Conservation (phyloP, 2,888 invertebrate species). For the Zelleria hepariella region DNA sequence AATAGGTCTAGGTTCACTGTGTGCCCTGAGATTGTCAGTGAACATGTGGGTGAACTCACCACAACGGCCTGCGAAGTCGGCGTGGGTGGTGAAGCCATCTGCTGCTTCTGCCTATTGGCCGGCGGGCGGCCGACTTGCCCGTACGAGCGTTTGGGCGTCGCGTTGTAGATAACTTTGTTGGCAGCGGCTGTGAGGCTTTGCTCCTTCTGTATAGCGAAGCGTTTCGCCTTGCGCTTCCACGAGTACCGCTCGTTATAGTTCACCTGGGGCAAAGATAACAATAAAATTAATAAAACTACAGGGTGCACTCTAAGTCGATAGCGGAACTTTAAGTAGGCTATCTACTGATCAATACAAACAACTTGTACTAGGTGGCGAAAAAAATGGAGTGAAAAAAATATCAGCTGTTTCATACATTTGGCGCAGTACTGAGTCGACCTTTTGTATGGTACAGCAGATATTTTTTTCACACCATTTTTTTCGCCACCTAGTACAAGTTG, state of each 20-base stretch:
- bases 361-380: too few species aligned
- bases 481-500: too few species aligned
- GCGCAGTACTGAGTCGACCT: too few species aligned
- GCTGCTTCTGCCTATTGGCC: background rate
- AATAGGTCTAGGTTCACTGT: background rate
- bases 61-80: background rate
- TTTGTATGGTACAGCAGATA: too few species aligned
- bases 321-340: too few species aligned
- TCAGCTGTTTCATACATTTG: too few species aligned
- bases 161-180: slow-evolving; percentile 55
- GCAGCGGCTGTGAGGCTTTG: slow-evolving; percentile 32
- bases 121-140: slow-evolving; percentile 3
- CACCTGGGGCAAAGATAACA: slow-evolving; percentile 39
- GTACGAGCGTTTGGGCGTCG: slow-evolving; percentile 13
- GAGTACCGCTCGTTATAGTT: slow-evolving; percentile 76
- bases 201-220: slow-evolving; percentile 63
- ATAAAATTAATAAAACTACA: background rate
- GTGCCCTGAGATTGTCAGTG: too few species aligned
- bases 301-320: too few species aligned
- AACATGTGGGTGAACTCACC: too few species aligned
- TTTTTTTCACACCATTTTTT: too few species aligned
- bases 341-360: too few species aligned
- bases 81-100: background rate
- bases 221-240: slow-evolving; percentile 88
- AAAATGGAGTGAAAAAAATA: too few species aligned